Conservation (phyloP, 2,113 vertebrate genomes). For the Sterrhoptilus dennistouni region DNA sequence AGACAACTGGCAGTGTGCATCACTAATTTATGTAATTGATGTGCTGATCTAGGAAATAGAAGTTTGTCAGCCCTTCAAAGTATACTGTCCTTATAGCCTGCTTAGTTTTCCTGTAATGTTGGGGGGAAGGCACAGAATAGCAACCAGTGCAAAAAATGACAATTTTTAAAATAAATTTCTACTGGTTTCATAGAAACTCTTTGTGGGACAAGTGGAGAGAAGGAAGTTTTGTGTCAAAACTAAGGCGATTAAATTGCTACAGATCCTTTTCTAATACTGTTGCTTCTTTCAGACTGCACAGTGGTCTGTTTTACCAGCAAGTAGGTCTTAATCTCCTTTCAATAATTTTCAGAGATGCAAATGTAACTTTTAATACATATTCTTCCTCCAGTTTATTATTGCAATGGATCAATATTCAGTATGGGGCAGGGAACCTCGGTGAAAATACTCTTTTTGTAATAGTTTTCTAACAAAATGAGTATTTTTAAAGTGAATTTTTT, state of each 20-base stretch:
- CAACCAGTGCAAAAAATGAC: neutral
- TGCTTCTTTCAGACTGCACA: neutral
- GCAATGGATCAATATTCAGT: neutral
- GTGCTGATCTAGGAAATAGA: neutral
- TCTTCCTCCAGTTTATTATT: neutral
- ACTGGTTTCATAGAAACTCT: neutral
- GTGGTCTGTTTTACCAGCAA: neutral
- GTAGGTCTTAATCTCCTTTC: neutral
- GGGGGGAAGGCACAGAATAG: neutral
- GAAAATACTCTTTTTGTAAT: conserved; percentile 30
- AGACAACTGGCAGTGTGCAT: neutral
- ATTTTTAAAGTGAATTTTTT: neutral
- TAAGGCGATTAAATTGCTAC: neutral
- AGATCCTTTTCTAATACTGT: neutral
- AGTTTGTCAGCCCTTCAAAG: neutral
- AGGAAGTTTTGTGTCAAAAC: neutral
- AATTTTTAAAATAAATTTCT: neutral
- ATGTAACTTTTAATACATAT: neutral
- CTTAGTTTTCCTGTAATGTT: neutral
- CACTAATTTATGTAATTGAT: neutral
- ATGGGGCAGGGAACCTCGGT: neutral
- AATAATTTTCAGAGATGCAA: neutral
- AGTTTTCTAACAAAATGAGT: neutral
- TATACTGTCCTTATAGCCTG: neutral
- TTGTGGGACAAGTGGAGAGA: neutral